Evolutionary conservation across 2,797 vertebrate species (phyloP), one percentile per base, ranked within the genome.

Genomic region (Vespertilio murinus): DNA sequence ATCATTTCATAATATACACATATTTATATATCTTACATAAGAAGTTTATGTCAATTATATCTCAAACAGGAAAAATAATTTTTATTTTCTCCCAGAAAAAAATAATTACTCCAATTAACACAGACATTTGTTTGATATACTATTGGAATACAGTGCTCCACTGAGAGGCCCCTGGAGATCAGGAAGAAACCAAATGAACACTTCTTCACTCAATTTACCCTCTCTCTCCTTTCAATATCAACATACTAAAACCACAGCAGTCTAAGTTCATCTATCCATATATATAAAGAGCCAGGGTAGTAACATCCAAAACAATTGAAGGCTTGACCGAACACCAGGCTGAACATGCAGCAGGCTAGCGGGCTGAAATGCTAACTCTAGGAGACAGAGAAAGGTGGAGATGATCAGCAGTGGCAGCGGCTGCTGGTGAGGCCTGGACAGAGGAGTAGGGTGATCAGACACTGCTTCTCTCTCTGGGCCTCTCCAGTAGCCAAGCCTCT

Each of bases 191-290:
- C 18, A 90, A 93, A 70, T n/a, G 28, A 74, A 88, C 33, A 75
- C 4, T 23, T 8, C 8, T 91, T 83, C 28, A 45, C 14, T 47
- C 61, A 91, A 86, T 47, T 33, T 49, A 69, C 14, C 28, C 10
- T 35, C 17, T 47, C 17, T 47, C 74, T 35, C 20, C 7, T 28
- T 70, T 47, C 67, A 82, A 77, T 16, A 87, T 25, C 16, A 93
- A 86, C 13, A 86, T 22, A 78, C 18, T 74, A 89, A 94, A 88
- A 90, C 71, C 54, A 93, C 3, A 59, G 22, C 20, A 88, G 49
- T 81, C 13, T 61, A 25, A 92, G 47, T 92, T 83, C 5, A 49
- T 42, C 42, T 42, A 42, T 42, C 42, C 11, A 11, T 11, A 11
- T 42, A 42, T 42, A 42, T 42, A 42, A 42, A 42, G 42, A 42